phyloP scores from a whole-genome alignment of 2,888 invertebrate species.

The Lasius platythorax region DNA sequence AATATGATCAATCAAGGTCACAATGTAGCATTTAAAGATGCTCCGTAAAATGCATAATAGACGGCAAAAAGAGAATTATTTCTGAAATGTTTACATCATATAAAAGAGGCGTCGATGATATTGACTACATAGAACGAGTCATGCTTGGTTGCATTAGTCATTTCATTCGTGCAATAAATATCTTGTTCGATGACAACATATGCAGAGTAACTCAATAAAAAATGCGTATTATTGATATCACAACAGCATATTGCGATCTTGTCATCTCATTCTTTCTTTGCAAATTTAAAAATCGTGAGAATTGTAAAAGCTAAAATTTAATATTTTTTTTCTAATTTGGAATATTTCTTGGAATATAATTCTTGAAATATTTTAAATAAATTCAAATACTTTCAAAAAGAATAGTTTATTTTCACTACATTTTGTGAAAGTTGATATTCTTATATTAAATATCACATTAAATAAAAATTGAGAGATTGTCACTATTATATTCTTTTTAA shows the following conservation, averaged over 20 bases:
- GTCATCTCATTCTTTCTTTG: background rate
- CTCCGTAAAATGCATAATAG: background rate
- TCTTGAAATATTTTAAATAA: background rate
- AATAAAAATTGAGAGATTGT: background rate
- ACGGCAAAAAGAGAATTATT: background rate
- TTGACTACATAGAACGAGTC: conserved; percentile 31
- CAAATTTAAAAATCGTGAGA: background rate
- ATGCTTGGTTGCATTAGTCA: conserved; percentile 30
- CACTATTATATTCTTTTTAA: background rate
- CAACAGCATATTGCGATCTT: background rate
- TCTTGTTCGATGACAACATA: conserved; percentile 19
- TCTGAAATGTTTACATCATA: background rate
- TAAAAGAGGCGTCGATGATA: conserved; percentile 1
- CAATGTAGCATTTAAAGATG: background rate
- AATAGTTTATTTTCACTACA: background rate
- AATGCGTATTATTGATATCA: background rate
- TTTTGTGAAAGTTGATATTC: background rate
- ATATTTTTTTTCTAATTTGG: background rate
- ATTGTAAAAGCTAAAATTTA: background rate
- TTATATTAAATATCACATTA: background rate
- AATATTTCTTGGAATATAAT: background rate
- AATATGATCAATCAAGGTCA: conserved; percentile 25
- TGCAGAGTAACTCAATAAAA: background rate
- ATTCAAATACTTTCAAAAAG: background rate
- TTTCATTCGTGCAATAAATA: conserved; percentile 2